phyloP scores from a whole-genome alignment of 2,113 vertebrate genomes.

The Girardinichthys multiradiatus region DNA sequence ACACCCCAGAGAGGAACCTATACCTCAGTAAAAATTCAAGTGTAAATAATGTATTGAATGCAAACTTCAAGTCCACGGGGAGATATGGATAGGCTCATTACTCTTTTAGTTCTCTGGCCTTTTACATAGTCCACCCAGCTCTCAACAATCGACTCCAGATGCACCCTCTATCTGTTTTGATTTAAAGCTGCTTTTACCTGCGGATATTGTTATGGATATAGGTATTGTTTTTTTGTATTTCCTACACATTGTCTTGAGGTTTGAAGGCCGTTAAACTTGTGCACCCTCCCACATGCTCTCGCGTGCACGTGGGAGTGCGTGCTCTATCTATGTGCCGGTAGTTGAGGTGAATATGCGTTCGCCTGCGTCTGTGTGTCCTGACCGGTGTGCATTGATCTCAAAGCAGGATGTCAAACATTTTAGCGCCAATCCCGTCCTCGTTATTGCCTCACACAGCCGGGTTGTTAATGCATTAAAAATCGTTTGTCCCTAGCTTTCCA shows the following conservation, averaged over 20 bases:
- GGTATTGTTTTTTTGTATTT: constrained; percentile 66
- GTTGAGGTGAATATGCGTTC: constrained; percentile 53
- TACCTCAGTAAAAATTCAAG: constrained; percentile 76
- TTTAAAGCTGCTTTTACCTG: constrained; percentile 80
- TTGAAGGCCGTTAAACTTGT: constrained; percentile 65
- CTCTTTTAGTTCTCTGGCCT: constrained; percentile 72
- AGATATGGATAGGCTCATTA: constrained; percentile 77
- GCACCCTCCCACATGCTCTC: constrained; percentile 65
- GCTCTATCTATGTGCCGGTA: constrained; percentile 71
- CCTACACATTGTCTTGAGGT: constrained; percentile 61
- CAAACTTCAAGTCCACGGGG: constrained; percentile 78
- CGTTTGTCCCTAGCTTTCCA: constrained; percentile 79
- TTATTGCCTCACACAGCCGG: constrained; percentile 78
- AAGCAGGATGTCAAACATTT: constrained; percentile 87
- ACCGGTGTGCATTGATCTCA: constrained; percentile 80
- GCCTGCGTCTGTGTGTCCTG: constrained; percentile 62
- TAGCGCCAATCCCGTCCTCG: constrained; percentile 78
- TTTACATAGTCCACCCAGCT: constrained; percentile 64
- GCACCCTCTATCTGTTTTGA: constrained; percentile 68
- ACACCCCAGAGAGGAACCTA: constrained; percentile 76
- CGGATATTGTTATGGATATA: constrained; percentile 78
- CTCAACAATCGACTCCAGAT: constrained; percentile 67
- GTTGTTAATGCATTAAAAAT: constrained; percentile 87
- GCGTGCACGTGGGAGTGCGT: constrained; percentile 37
- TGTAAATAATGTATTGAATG: constrained; percentile 83